A percentile compares a stretch with the other conserved stretches of the same genome.
Conservation (phyloP, 2,888 invertebrate genomes). For the Allygus modestus region DNA sequence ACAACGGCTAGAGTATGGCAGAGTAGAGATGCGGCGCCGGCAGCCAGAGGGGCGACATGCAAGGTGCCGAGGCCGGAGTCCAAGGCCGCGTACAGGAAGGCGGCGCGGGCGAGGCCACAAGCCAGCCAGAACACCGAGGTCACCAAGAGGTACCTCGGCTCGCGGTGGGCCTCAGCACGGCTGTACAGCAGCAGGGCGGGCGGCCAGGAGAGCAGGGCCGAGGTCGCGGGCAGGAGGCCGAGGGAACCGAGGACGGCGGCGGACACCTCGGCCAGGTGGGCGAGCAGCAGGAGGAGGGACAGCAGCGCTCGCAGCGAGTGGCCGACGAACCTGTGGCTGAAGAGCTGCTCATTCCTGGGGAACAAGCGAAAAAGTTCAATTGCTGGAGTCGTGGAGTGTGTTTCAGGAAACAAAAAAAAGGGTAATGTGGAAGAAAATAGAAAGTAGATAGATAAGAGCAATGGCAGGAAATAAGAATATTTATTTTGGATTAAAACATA, state of each 20-base stretch:
- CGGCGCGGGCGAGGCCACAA: slow-evolving; percentile 69
- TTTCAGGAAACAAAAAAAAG: background rate
- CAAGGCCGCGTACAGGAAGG: slow-evolving; percentile 67
- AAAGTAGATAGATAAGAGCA: background rate
- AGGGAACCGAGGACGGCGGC: slow-evolving; percentile 27
- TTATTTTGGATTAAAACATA: too few relatives aligned
- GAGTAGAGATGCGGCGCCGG: slow-evolving; percentile 70
- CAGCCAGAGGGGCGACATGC: slow-evolving; percentile 71
- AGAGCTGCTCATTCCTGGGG: background rate
- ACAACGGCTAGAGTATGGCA: slow-evolving; percentile 72
- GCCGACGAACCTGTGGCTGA: slow-evolving; percentile 40
- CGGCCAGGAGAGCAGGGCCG: slow-evolving; percentile 65
- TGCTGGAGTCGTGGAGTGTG: background rate
- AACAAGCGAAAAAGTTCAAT: too few relatives aligned
- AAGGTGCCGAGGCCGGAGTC: slow-evolving; percentile 66
- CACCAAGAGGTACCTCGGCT: slow-evolving; percentile 65
- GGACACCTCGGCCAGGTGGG: slow-evolving; percentile 65
- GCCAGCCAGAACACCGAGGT: slow-evolving; percentile 71
- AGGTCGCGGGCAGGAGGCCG: slow-evolving; percentile 64
- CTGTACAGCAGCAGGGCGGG: slow-evolving; percentile 66
- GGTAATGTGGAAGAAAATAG: background rate
- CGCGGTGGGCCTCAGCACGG: slow-evolving; percentile 47
- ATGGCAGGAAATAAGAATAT: too few relatives aligned
- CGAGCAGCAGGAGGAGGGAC: slow-evolving; percentile 68
- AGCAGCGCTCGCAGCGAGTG: slow-evolving; percentile 69